Evolutionary conservation across 2,888 invertebrate genomes (phyloP).

Genomic region (Platerodrilus igneus): DNA sequence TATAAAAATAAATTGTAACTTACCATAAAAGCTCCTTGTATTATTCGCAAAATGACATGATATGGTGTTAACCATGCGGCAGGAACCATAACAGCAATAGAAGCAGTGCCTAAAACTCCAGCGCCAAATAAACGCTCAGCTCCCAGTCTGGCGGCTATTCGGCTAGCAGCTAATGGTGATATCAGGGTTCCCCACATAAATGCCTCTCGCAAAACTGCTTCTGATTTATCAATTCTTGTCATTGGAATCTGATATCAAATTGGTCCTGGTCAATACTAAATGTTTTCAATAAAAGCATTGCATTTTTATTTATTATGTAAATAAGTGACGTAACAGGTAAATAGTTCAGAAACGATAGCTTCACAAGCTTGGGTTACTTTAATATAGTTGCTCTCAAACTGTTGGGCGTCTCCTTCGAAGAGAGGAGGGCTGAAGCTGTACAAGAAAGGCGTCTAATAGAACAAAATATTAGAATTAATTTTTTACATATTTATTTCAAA

Average conservation of each 20-base stretch:
- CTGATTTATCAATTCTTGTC: conserved; percentile 53
- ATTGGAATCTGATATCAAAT: conserved; percentile 44
- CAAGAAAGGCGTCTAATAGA: too few relatives aligned
- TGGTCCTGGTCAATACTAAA: too few relatives aligned
- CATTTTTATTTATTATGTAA: too few relatives aligned
- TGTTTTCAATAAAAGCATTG: too few relatives aligned
- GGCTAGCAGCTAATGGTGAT: conserved; percentile 53
- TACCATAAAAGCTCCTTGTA: conserved; percentile 56
- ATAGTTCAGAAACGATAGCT: too few relatives aligned
- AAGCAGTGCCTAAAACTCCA: conserved; percentile 54
- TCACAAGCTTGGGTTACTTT: too few relatives aligned
- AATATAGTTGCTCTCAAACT: too few relatives aligned
- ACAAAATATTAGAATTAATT: too few relatives aligned
- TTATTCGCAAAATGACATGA: conserved; percentile 52
- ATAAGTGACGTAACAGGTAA: too few relatives aligned
- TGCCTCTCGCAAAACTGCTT: conserved; percentile 53
- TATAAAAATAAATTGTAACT: not conserved
- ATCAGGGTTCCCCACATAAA: conserved; percentile 57
- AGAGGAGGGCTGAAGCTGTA: too few relatives aligned
- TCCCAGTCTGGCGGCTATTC: conserved; percentile 54
- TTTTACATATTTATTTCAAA: too few relatives aligned
- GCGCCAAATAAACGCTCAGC: conserved; percentile 54
- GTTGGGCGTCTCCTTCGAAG: too few relatives aligned
- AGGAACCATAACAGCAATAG: conserved; percentile 53
- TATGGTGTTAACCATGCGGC: conserved; percentile 56